Base-by-base conservation (phyloP, 2,797 vertebrate genomes). In the Neomorphus geoffroyi region DNA sequence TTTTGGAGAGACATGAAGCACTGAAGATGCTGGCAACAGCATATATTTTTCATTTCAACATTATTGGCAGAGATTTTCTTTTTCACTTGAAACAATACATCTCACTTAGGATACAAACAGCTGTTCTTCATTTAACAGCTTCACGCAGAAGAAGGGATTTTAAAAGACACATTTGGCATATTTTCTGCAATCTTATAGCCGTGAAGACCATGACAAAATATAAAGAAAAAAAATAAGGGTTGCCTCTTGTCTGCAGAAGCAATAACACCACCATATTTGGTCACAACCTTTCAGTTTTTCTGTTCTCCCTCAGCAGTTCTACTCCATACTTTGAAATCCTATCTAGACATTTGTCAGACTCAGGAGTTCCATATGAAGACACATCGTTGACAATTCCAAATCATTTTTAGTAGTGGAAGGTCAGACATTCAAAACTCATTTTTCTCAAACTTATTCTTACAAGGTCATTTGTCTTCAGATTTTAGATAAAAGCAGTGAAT, bases 111-210 rank as follows among this genome's bases (percentile, higher is more conserved):
- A 91, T 71, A 37, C 57, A 94, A 95, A 92, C 82, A 92, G 73
- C 64, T 96, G 88, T 83, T 93, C 70, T 80, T 85, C 79, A 94
- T 94, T 90, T 65, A 83, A 77, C 33, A 71, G 33, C 58, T 74
- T 92, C 62, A 85, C 9, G 28, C 22, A 64, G 43, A 73, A 66
- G 30, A 94, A 70, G 39, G 8, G 22, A 50, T 89, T 85, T 85
- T 80, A 80, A 83, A 91, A 43, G 64, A 84, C 22, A 58, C 1
- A 1, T 58, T 75, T 81, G 73, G 37, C 54, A 64, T 92, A 71
- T 79, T 80, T 89, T 80, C 45, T 41, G 15, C 50, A n/a, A 61
- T 53, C 2, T 4, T 70, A 70, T 3, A 72, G 8, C 35, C 24
- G 3, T 27, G 18, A 90, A 93, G 58, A 45, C 50, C 65, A 78